Conservation (phyloP, 2,888 invertebrate species). For the Encarsia formosa region DNA sequence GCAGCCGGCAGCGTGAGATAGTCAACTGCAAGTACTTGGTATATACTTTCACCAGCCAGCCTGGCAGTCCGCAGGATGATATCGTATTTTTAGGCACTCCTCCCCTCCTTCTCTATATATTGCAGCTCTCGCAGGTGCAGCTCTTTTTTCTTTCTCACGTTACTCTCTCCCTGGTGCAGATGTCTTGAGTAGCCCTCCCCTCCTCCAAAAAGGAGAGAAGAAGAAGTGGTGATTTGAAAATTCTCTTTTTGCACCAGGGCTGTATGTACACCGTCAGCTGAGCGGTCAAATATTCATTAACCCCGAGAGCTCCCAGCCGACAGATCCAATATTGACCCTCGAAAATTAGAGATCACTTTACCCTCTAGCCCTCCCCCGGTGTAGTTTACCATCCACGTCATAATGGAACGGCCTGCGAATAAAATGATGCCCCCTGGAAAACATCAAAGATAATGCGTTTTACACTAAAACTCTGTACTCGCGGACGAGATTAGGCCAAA, state of each 20-base stretch:
- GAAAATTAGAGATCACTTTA: slow-evolving; percentile 3
- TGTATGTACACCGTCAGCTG: no score
- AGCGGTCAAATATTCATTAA: slow-evolving; percentile 11
- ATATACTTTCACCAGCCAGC: background rate
- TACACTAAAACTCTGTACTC: no score
- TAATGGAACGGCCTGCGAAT: no score
- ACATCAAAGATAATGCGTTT: no score
- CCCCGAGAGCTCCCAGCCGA: no score
- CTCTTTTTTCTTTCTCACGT: background rate
- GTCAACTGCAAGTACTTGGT: background rate
- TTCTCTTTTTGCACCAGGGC: background rate
- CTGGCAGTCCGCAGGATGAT: background rate
- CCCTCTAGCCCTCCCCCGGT: no score
- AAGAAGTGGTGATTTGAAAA: no score
- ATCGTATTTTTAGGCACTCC: background rate
- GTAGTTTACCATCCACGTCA: no score
- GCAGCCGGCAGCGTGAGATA: slow-evolving; percentile 4
- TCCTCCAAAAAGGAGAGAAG: no score
- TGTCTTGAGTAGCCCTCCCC: no score
- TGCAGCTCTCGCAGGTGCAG: background rate
- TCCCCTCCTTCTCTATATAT: background rate
- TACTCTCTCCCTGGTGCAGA: slow-evolving; percentile 8
- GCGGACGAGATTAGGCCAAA: no score
- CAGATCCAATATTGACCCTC: slow-evolving; percentile 7
- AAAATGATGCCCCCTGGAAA: no score